Conservation (phyloP, 30 jellyfish, hydroid and myxozoan genomes). For the Mastigias papua region DNA sequence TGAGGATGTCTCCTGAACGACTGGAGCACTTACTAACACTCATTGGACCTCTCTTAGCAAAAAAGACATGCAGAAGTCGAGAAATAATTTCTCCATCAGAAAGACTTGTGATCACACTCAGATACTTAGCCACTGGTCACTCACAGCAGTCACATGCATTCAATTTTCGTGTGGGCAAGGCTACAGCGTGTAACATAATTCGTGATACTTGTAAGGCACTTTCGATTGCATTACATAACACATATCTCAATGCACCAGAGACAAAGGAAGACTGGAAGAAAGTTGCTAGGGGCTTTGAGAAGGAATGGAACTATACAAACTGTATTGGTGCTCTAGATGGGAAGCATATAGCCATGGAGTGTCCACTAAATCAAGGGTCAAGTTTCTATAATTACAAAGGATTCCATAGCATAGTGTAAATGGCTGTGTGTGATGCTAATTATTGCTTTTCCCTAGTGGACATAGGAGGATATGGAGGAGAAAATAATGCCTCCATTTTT, state of each 20-base stretch:
- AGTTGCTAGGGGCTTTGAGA: slow-evolving; percentile 30
- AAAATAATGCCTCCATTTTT: slow-evolving; percentile 16
- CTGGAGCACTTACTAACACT: not conserved
- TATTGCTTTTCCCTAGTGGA: slow-evolving; percentile 72
- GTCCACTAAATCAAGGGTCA: slow-evolving; percentile 64
- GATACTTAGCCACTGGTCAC: slow-evolving; percentile 23
- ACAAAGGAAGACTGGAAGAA: slow-evolving; percentile 73
- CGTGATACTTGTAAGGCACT: slow-evolving; percentile 61
- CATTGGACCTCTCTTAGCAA: not conserved
- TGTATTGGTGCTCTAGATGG: slow-evolving; percentile 84
- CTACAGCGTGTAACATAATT: slow-evolving; percentile 11
- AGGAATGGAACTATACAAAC: slow-evolving; percentile 76
- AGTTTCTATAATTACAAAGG: slow-evolving; percentile 55
- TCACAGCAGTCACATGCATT: slow-evolving; percentile 29
- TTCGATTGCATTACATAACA: slow-evolving; percentile 38
- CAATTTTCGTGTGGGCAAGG: slow-evolving; percentile 62
- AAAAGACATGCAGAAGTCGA: not conserved
- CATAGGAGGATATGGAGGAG: slow-evolving; percentile 54
- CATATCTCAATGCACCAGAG: slow-evolving; percentile 34
- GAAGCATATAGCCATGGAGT: slow-evolving; percentile 76
- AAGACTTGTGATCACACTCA: slow-evolving; percentile 54
- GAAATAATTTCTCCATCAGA: slow-evolving; percentile 32
- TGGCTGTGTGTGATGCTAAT: slow-evolving; percentile 89
- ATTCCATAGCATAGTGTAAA: slow-evolving; percentile 64
- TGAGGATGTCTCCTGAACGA: not conserved